phyloP scores from a whole-genome alignment of 2,888 invertebrate species.

The Emmelina monodactyla region DNA sequence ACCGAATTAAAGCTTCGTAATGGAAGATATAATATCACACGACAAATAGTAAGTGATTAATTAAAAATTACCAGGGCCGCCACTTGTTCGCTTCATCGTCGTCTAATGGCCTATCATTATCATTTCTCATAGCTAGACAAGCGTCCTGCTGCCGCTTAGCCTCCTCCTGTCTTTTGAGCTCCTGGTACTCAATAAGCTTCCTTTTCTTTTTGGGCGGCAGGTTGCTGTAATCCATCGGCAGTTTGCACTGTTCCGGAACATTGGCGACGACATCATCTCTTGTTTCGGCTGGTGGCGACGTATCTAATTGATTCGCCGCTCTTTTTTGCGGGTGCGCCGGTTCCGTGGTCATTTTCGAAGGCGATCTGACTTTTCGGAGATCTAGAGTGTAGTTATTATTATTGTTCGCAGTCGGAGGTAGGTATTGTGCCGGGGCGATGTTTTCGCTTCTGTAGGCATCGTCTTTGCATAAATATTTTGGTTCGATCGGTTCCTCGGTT shows the following conservation, averaged over 20 bases:
- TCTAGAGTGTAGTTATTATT: constrained; percentile 45
- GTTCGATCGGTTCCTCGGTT: constrained; percentile 27
- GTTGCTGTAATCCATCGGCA: constrained; percentile 59
- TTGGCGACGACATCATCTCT: constrained; percentile 33
- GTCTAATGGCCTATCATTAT: constrained; percentile 34
- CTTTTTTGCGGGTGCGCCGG: constrained; percentile 22
- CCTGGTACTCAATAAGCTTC: constrained; percentile 61
- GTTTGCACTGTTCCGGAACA: constrained; percentile 57
- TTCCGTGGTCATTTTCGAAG: constrained; percentile 25
- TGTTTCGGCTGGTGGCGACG: constrained; percentile 28
- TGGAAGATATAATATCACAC: constrained; percentile 61
- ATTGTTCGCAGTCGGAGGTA: constrained; percentile 24
- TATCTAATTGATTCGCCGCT: constrained; percentile 24
- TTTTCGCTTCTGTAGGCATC: constrained; percentile 38
- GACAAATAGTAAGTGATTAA: constrained; percentile 1
- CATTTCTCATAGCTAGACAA: constrained; percentile 47
- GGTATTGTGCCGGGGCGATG: constrained; percentile 26
- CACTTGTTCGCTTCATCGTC: constrained; percentile 45
- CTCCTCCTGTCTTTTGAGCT: constrained; percentile 60
- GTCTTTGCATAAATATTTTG: constrained; percentile 40
- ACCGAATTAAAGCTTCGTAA: constrained; percentile 61
- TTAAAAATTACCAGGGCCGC: constrained; percentile 46
- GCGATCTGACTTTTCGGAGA: constrained; percentile 53
- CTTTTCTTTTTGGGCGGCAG: constrained; percentile 63
- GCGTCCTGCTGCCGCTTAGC: constrained; percentile 47